These are phyloP conservation scores for Sarcophaga subvicina DNA, from an alignment of 2,888 invertebrate genomes.

Conservation along the genomic window DNA sequence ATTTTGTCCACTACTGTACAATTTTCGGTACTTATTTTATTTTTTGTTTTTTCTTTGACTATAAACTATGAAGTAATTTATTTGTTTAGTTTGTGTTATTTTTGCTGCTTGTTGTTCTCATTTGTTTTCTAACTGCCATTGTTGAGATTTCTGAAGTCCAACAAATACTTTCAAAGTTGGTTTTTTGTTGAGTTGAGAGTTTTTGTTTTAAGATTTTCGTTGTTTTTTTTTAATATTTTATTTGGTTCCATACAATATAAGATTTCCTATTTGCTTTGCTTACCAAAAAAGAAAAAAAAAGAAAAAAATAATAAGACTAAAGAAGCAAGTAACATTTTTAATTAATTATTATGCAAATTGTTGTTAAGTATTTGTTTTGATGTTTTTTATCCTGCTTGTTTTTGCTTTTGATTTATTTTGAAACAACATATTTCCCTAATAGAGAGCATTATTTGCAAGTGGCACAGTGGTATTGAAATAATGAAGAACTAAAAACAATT, in stretches of 20 bases:
- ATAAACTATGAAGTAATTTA: slow-evolving; percentile 23
- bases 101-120: background rate
- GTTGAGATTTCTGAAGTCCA: slow-evolving; percentile 44
- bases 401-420: slow-evolving; percentile 33
- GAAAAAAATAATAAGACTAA: background rate
- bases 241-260: background rate
- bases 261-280: slow-evolving; percentile 19
- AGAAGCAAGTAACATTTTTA: slow-evolving; percentile 7
- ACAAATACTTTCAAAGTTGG: slow-evolving; percentile 34
- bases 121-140: slow-evolving; percentile 20
- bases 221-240: background rate
- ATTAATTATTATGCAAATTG: slow-evolving; percentile 55
- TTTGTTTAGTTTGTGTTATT: slow-evolving; percentile 34
- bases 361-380: slow-evolving; percentile 26
- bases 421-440: background rate
- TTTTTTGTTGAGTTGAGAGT: slow-evolving; percentile 1
- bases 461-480: slow-evolving; percentile 11
- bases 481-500: background rate
- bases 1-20: background rate
- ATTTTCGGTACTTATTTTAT: background rate
- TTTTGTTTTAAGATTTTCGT: background rate
- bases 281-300: background rate
- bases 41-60: background rate
- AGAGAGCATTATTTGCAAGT: background rate
- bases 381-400: background rate